These are phyloP conservation scores for Rhingia campestris DNA, from an alignment of 2,888 invertebrate species.

Conservation along the genomic window DNA sequence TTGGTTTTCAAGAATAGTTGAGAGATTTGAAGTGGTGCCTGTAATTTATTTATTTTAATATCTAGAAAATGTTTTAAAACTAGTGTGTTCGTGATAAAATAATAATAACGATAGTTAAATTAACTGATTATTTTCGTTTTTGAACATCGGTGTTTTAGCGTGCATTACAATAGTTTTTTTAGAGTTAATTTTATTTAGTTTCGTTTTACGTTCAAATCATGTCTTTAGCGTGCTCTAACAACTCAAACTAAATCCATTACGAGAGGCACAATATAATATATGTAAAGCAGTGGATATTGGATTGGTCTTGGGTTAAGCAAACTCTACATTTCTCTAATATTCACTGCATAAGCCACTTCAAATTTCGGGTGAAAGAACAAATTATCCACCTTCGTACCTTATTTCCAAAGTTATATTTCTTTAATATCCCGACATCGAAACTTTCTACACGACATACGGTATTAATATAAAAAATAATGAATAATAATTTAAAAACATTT, in stretches of 20 bases:
- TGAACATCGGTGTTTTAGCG: constrained; percentile 30
- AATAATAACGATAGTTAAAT: not conserved
- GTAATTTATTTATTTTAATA: constrained; percentile 23
- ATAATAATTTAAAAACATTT: not conserved
- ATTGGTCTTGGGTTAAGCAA: not conserved
- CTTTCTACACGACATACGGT: not conserved
- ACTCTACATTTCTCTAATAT: not conserved
- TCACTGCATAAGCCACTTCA: constrained; percentile 62
- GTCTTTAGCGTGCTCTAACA: not conserved
- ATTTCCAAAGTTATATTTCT: constrained; percentile 16
- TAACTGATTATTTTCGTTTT: constrained; percentile 3
- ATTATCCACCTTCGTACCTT: not conserved
- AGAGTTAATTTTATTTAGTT: not conserved
- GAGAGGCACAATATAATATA: constrained; percentile 2
- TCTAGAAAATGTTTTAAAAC: constrained; percentile 11
- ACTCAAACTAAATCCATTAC: not conserved
- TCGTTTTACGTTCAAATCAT: constrained; percentile 6
- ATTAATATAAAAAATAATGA: not conserved
- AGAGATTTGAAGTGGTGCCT: constrained; percentile 73
- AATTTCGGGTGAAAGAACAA: constrained; percentile 26
- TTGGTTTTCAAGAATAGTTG: constrained; percentile 22
- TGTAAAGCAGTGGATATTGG: constrained; percentile 28
- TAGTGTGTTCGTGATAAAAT: constrained; percentile 17
- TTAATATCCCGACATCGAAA: too few relatives aligned
- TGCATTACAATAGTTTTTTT: constrained; percentile 16